Base-by-base conservation (phyloP, 2,113 vertebrate species). In the Xenopus borealis region DNA sequence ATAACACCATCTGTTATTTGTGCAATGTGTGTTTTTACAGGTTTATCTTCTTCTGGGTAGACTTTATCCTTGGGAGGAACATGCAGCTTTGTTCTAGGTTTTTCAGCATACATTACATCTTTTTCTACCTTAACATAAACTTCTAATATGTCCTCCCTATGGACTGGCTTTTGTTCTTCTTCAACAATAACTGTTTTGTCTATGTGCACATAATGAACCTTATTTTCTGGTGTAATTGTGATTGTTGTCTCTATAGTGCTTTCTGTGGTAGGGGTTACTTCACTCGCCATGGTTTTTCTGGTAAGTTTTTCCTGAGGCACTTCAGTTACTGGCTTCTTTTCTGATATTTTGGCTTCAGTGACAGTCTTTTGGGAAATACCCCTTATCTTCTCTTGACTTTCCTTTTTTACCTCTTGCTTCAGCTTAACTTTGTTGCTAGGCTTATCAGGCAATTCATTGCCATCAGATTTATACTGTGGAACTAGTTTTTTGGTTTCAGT, bases 131-230 rank as follows among this genome's bases (percentile, higher is more conserved):
- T 61, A 55, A 33, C 52, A 11, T 55, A 17, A 55, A 65, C 78
- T 12, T 81, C 10, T 62, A 58, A 0, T 18, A 20, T 50, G 77
- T 71, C 46, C 27, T 64, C 59, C 12, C 46, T 62, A 63, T 69
- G 57, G 10, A 80, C 20, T 20, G 40, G 53, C 65, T 81, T 80
- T 75, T 17, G 71, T 74, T 75, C 14, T 66, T 83, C 80, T 71
- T 78, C 78, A 7, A 20, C 50, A 78, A 57, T 45, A 76, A 19
- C 16, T 10, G 75, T 50, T 23, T 53, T 69, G 30, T 79, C 71
- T 16, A 62, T 65, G 53, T 50, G 11, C 14, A 50, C 53, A 55
- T 55, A n/a, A 16, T 55, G 66, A 66, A 62, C 19, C 30, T 40
- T 69, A 23, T 19, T 71, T n/a, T 50, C 19, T 73, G n/a, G 27